Percentiles rank a stretch among this genome's conserved stretches.
Evolutionary conservation across 2,797 vertebrate genomes (phyloP).

Genomic region (Oophaga sylvatica): DNA sequence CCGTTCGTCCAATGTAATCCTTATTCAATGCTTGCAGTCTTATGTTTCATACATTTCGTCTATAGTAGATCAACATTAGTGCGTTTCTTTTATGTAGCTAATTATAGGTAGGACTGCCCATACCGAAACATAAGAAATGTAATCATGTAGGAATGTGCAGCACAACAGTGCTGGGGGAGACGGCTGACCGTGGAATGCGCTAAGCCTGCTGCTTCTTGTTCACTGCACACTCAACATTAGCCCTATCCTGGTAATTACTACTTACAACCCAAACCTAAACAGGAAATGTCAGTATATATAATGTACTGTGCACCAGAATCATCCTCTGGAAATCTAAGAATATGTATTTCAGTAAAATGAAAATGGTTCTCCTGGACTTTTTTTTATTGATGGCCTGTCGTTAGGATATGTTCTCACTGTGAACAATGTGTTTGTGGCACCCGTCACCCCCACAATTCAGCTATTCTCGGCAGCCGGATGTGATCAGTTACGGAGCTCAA

Average conservation of each 20-base stretch:
- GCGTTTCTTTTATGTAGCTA: not conserved
- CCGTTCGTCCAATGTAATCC: no score
- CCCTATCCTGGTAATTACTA: not conserved
- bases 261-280: not conserved
- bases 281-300: not conserved
- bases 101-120: not conserved
- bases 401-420: not conserved
- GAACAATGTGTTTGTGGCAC: no score
- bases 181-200: not conserved
- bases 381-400: not conserved
- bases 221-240: not conserved
- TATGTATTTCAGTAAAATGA: not conserved
- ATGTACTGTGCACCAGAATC: not conserved
- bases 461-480: no score
- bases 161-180: not conserved
- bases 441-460: no score
- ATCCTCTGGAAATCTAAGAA: not conserved
- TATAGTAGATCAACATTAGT: not conserved
- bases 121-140: not conserved
- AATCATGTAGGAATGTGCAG: conserved; percentile 7
- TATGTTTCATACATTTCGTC: not conserved
- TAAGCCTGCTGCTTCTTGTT: conserved; percentile 4
- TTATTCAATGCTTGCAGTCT: not conserved
- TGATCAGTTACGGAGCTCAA: no score
- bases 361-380: not conserved